phyloP scores from a whole-genome alignment of 2,888 invertebrate species.

The Platycnemis pennipes region DNA sequence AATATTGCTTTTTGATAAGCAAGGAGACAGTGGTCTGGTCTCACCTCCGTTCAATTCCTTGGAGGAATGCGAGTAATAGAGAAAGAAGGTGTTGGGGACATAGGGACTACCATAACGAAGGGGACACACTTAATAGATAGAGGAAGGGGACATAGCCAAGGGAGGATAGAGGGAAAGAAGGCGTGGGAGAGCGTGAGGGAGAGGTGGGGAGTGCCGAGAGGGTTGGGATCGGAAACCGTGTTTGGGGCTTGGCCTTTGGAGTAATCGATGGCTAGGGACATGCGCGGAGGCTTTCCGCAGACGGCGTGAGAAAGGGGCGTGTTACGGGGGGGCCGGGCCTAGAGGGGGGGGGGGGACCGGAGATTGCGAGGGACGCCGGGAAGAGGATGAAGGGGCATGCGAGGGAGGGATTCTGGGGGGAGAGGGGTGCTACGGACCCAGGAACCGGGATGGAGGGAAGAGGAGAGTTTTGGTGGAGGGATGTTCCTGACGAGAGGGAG shows the following conservation, averaged over 20 bases:
- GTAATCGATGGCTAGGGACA: constrained; percentile 62
- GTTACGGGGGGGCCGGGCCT: not conserved
- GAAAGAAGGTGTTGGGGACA: too few species aligned
- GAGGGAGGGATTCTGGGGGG: not conserved
- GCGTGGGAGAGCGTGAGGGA: not conserved
- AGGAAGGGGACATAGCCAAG: not conserved
- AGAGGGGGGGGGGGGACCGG: not conserved
- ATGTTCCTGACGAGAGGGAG: constrained; percentile 21
- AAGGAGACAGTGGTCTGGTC: too few species aligned
- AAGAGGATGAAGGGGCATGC: not conserved
- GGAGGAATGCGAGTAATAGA: not conserved
- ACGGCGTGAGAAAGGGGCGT: constrained; percentile 55
- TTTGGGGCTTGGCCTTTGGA: constrained; percentile 61
- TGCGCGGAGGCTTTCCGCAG: constrained; percentile 57
- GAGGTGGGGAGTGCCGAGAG: not conserved
- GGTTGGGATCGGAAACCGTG: constrained; percentile 54
- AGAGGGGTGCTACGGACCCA: not conserved
- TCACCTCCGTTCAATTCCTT: too few species aligned
- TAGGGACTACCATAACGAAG: not conserved
- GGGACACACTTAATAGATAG: not conserved
- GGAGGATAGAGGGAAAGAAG: not conserved
- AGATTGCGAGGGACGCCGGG: not conserved
- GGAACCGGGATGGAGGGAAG: not conserved
- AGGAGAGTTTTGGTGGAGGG: not conserved
- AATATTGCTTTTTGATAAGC: too few species aligned